Evolutionary conservation across 1,140 invertebrate species (phyloP).

Genomic region (Idris sp.): DNA sequence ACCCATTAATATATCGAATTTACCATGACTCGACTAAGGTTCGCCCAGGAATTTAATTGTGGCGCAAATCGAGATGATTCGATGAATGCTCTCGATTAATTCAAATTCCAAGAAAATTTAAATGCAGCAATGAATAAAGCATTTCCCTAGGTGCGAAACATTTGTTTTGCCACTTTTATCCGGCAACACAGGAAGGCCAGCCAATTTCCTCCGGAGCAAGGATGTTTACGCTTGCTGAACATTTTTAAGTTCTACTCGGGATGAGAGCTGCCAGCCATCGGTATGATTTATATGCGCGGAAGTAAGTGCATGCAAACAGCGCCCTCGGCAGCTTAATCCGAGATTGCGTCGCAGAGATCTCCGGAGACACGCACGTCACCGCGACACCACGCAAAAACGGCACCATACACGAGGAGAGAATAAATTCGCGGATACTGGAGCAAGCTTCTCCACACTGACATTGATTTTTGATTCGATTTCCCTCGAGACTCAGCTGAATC

Average conservation of each 20-base stretch:
- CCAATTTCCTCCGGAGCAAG: constrained; percentile 44
- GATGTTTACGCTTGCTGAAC: constrained; percentile 47
- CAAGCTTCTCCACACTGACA: no score
- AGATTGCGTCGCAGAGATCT: constrained; percentile 54
- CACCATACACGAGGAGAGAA: no score
- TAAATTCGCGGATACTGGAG: constrained; percentile 2
- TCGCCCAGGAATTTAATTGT: constrained; percentile 40
- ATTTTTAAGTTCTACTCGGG: constrained; percentile 37
- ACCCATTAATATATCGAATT: constrained; percentile 49
- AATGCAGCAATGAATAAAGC: constrained; percentile 23
- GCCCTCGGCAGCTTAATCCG: constrained; percentile 54
- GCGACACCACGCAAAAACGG: no score
- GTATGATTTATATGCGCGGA: constrained; percentile 55
- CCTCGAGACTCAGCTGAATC: constrained; percentile 43
- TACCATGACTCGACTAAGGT: constrained; percentile 18
- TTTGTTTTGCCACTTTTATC: constrained; percentile 1
- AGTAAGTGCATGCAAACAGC: constrained; percentile 54
- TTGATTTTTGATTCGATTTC: constrained; percentile 63
- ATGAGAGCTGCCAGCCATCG: constrained; percentile 19
- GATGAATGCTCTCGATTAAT: constrained; percentile 12
- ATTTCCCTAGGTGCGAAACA: background rate
- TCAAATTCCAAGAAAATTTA: constrained; percentile 2
- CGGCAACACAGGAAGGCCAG: constrained; percentile 11
- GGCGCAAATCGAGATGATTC: background rate
- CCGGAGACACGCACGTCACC: constrained; percentile 42